phyloP scores from a whole-genome alignment of 2,113 vertebrate species.

The Hiodon tergisus region DNA sequence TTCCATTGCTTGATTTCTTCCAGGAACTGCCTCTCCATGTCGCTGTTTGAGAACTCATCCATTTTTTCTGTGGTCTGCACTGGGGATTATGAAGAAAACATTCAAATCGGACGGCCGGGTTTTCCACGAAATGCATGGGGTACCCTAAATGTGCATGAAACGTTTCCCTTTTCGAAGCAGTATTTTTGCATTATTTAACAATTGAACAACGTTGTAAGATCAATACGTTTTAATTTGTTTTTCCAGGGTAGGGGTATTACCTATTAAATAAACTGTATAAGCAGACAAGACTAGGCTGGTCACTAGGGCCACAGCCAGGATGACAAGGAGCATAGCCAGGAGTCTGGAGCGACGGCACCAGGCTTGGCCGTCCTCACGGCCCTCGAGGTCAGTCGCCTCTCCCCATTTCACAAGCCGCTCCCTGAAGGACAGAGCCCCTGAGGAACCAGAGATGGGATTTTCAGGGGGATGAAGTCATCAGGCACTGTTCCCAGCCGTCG shows the following conservation, averaged over 20 bases:
- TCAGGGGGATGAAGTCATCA: no score
- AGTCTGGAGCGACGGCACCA: conserved; percentile 23
- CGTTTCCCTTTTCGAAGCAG: no score
- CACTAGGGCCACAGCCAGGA: conserved; percentile 53
- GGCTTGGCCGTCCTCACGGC: not conserved
- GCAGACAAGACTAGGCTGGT: conserved; percentile 58
- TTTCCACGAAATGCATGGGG: not conserved
- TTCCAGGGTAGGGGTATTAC: conserved; percentile 42
- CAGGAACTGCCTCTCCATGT: conserved; percentile 44
- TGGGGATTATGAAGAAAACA: conserved; percentile 39
- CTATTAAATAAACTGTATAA: conserved; percentile 61
- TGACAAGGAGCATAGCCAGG: conserved; percentile 43
- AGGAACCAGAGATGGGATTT: not conserved
- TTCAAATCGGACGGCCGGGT: not conserved
- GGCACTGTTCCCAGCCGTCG: no score
- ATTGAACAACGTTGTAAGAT: no score
- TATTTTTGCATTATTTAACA: no score
- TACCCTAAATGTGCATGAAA: no score
- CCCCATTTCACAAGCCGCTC: not conserved
- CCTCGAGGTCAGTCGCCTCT: not conserved
- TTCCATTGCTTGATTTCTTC: conserved; percentile 59
- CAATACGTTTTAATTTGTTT: no score
- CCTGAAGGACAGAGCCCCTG: not conserved
- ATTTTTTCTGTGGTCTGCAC: conserved; percentile 61
- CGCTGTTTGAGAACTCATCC: conserved; percentile 51